Conservation (phyloP, 2,113 vertebrate species). For the Butorides virescens region DNA sequence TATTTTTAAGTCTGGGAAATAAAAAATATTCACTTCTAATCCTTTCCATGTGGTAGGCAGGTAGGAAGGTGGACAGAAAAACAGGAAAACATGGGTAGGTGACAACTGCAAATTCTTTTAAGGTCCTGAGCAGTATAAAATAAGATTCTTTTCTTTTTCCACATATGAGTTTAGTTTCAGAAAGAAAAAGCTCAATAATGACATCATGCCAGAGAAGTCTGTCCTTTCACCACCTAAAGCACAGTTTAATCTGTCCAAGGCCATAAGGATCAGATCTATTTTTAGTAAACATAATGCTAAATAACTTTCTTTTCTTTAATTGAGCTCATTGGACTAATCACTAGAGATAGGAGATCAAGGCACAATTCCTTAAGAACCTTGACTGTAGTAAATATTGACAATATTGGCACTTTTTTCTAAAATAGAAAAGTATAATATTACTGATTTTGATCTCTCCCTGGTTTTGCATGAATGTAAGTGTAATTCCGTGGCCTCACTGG, state of each 20-base stretch:
- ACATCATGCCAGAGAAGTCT: neutral
- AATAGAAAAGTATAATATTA: neutral
- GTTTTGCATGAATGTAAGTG: neutral
- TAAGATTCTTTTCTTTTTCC: neutral
- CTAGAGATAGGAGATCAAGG: neutral
- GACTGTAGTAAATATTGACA: neutral
- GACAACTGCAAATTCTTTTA: neutral
- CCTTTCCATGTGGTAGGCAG: neutral
- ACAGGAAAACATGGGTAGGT: neutral
- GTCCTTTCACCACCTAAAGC: neutral
- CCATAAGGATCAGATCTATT: neutral
- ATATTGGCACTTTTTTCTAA: neutral
- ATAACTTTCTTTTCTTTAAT: conserved; percentile 44
- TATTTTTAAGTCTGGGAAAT: neutral
- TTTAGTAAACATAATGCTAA: conserved; percentile 9
- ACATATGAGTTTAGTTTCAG: neutral
- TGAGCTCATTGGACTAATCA: neutral
- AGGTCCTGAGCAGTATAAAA: neutral
- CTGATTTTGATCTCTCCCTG: neutral
- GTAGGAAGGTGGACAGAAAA: neutral
- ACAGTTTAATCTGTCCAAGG: neutral
- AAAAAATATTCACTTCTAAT: neutral
- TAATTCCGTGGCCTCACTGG: neutral
- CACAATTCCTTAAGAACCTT: neutral
- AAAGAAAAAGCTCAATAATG: neutral